Evolutionary conservation across 1,140 invertebrate species (phyloP).

Genomic region (Pogonognathellus flavescens): DNA sequence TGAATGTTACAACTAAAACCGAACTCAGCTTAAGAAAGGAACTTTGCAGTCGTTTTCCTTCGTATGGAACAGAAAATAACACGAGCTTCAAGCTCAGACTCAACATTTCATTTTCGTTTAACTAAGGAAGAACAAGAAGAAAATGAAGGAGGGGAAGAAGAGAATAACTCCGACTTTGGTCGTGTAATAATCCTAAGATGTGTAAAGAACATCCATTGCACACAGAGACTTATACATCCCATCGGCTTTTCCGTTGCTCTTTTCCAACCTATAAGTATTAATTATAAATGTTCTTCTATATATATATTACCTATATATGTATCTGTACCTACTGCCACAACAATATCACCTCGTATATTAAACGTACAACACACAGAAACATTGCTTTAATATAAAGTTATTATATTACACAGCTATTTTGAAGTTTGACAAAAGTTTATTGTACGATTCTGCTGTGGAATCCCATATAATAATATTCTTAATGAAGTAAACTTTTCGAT

Average conservation of each 20-base stretch:
- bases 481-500: constrained; percentile 22
- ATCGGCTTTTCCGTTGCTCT: background rate
- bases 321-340: too few relatives aligned
- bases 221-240: background rate
- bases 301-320: too few relatives aligned
- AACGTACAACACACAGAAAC: too few relatives aligned
- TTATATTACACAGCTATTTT: too few relatives aligned
- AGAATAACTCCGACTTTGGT: background rate
- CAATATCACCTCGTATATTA: too few relatives aligned
- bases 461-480: background rate
- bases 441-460: too few relatives aligned
- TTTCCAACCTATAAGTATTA: background rate
- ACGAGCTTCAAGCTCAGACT: too few relatives aligned
- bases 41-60: background rate
- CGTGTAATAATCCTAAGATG: constrained; percentile 11
- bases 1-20: constrained; percentile 19
- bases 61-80: background rate
- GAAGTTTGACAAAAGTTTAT: too few relatives aligned
- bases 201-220: constrained; percentile 16
- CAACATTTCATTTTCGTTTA: too few relatives aligned
- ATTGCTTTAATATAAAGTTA: too few relatives aligned
- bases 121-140: background rate
- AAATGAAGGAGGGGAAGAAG: constrained; percentile 6
- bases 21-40: background rate
- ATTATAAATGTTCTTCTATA: too few relatives aligned